Evolutionary conservation across 2,888 invertebrate genomes (phyloP).

Genomic region (Tipula vernalis): DNA sequence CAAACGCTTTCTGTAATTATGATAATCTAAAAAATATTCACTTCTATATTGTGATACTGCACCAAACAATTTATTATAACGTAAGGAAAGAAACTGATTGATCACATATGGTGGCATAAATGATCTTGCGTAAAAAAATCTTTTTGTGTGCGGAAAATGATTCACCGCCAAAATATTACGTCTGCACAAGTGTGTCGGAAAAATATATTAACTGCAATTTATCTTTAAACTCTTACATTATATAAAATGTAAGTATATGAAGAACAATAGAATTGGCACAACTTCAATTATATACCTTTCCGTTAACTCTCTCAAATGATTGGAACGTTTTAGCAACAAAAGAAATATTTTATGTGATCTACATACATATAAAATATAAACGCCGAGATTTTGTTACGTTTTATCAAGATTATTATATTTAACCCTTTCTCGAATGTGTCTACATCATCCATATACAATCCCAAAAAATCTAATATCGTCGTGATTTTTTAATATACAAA

Average conservation of each 20-base stretch:
- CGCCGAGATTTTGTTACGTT: not conserved
- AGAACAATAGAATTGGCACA: conserved; percentile 4
- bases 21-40: too few relatives aligned
- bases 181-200: too few relatives aligned
- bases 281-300: not conserved
- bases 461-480: not conserved
- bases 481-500: not conserved
- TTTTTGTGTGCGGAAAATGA: too few relatives aligned
- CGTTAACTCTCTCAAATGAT: not conserved
- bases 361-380: not conserved
- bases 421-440: not conserved
- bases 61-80: too few relatives aligned
- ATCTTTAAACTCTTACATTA: not conserved
- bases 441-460: not conserved
- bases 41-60: too few relatives aligned
- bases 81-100: too few relatives aligned
- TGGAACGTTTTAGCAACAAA: not conserved
- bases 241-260: not conserved
- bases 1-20: too few relatives aligned
- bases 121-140: too few relatives aligned
- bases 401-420: not conserved
- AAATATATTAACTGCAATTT: too few relatives aligned
- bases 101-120: too few relatives aligned
- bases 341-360: not conserved
- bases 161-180: too few relatives aligned